Evolutionary conservation across 2,113 vertebrate genomes (phyloP), one percentile per base, ranked within the genome.

Genomic region (Serilophus lunatus): DNA sequence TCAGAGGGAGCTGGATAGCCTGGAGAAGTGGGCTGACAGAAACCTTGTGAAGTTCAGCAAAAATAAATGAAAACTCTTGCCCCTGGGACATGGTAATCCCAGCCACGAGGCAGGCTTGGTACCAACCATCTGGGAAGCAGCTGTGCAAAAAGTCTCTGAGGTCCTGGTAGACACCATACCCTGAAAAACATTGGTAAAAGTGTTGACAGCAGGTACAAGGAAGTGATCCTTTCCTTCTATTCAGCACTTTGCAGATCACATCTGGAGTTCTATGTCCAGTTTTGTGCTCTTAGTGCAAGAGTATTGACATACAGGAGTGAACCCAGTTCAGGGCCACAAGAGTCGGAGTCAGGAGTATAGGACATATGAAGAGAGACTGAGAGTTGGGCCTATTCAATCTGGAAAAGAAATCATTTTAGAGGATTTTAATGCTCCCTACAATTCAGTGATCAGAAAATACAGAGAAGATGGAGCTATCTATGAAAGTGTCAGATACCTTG

Each of bases 121-220:
- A 26, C 33, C 23, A 38, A 4, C 15, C 59, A 6, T 25, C 19
- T 59, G 28, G 18, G 45, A 51, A 74, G 51, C 36, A 71, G 42
- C 42, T 80, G 40, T 56, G 25, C 49, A n/a, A 40, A 61, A 69
- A 54, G 25, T 28, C 24, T 50, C 24, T 69, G 54, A 6, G 9
- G 18, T 69, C 13, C 0, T 49, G n/a, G 35, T 54, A 28, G 15
- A 28, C 12, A 50, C 13, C 4, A 12, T 1, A 1, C 10, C 12
- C 22, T 79, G 33, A 26, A 31, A 13, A 65, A 25, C 29, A 28
- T 61, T 42, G 51, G 29, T 31, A 36, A 64, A 3, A 18, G 13
- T 65, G 19, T 66, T 83, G 47, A 57, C 9, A 71, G 13, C 36
- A 63, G 17, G 11, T 53, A 17, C 19, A 44, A 10, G 9, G 12